Conservation (phyloP, 1,140 invertebrate species). For the Bombus consobrinus region DNA sequence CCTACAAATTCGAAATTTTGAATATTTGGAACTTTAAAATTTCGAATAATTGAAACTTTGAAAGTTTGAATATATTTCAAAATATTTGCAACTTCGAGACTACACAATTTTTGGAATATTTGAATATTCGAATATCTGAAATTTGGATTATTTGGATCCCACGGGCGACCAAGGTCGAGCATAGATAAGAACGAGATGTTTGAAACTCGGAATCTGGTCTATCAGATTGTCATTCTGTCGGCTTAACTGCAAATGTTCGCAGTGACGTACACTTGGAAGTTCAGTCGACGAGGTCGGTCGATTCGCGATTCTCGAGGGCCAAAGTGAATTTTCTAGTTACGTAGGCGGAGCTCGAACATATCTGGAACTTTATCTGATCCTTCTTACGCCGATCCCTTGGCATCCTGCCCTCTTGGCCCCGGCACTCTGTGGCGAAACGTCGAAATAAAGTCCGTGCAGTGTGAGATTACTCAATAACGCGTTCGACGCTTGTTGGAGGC, state of each 20-base stretch:
- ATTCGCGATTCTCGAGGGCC: not conserved
- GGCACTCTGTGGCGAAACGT: slow-evolving; percentile 27
- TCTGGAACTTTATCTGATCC: slow-evolving; percentile 36
- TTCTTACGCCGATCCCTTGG: slow-evolving; percentile 47
- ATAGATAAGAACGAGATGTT: not conserved
- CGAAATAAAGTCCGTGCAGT: slow-evolving; percentile 27
- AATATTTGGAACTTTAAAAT: too few relatives aligned
- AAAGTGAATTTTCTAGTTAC: slow-evolving; percentile 46
- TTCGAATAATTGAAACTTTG: too few relatives aligned
- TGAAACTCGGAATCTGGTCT: not conserved
- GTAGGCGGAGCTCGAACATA: slow-evolving; percentile 30
- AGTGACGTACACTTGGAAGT: too few relatives aligned
- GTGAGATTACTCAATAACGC: slow-evolving; percentile 42
- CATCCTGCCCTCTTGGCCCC: slow-evolving; percentile 40
- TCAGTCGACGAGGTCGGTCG: slow-evolving; percentile 7
- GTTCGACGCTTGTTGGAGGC: slow-evolving; percentile 14
- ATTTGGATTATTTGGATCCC: not conserved
- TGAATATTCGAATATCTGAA: too few relatives aligned
- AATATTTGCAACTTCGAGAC: too few relatives aligned
- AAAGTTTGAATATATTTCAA: too few relatives aligned
- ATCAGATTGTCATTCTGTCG: not conserved
- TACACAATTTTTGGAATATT: too few relatives aligned
- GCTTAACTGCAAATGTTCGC: not conserved
- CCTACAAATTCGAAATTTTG: too few relatives aligned
- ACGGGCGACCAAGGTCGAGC: not conserved